Conservation (phyloP, 2,797 vertebrate species). For the Pipistrellus pipistrellus region DNA sequence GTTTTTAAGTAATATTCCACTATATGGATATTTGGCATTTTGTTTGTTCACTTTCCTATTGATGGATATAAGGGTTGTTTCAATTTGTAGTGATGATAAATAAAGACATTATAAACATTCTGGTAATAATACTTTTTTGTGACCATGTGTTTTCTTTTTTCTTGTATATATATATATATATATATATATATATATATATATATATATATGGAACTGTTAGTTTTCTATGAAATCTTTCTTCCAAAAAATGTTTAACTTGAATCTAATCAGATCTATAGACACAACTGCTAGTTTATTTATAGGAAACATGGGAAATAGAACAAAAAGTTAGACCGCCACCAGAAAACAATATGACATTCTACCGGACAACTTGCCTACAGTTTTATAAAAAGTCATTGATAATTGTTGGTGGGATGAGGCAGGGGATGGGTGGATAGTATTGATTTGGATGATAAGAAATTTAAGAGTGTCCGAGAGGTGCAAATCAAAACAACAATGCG, state of each 20-base stretch:
- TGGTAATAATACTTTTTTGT: not conserved
- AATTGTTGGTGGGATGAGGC: not conserved
- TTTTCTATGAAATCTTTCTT: conserved; percentile 14
- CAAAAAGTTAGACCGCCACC: not conserved
- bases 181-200: too few relatives aligned
- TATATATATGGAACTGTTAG: not conserved
- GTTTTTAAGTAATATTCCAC: not conserved
- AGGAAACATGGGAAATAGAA: conserved; percentile 21
- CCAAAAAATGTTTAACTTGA: conserved; percentile 21
- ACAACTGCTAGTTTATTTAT: not conserved
- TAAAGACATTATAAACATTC: conserved; percentile 7
- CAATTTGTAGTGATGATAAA: conserved; percentile 27
- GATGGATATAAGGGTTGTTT: not conserved
- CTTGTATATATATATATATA: too few relatives aligned
- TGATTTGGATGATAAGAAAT: conserved; percentile 1
- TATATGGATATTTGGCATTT: conserved; percentile 1
- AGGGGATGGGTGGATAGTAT: not conserved
- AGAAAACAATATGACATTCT: not conserved
- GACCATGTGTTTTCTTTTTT: not conserved
- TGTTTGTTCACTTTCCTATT: not conserved
- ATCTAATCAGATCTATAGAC: not conserved
- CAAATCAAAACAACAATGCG: too few relatives aligned
- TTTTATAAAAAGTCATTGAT: not conserved
- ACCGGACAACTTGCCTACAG: not conserved
- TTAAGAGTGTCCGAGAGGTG: too few relatives aligned